Conservation (phyloP, 2,888 invertebrate genomes). For the Lymantria dispar region DNA sequence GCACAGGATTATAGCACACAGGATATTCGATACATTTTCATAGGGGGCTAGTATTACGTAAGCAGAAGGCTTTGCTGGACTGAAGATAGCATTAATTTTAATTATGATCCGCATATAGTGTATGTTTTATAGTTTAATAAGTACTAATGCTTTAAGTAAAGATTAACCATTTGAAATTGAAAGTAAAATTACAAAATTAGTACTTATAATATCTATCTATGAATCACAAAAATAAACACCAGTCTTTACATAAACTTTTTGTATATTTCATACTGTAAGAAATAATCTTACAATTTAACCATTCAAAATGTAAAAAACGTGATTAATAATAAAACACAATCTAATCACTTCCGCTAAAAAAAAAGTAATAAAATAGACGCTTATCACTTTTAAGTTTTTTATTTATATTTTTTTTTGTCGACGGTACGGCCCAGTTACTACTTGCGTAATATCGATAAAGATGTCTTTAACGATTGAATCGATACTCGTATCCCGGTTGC, state of each 20-base stretch:
- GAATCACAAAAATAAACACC: neutral
- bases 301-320: neutral
- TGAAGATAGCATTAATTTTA: too few species aligned
- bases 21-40: too few species aligned
- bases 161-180: too few species aligned
- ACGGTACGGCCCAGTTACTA: constrained; percentile 38
- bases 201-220: too few species aligned
- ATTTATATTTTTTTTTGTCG: constrained; percentile 25
- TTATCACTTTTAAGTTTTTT: neutral
- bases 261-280: neutral
- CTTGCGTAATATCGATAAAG: constrained; percentile 35
- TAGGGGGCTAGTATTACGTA: too few species aligned
- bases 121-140: too few species aligned
- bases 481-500: constrained; percentile 20
- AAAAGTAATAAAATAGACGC: neutral
- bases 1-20: too few species aligned
- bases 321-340: neutral
- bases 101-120: too few species aligned
- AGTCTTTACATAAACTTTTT: neutral
- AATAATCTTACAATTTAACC: neutral
- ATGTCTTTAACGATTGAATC: constrained; percentile 31
- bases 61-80: too few species aligned
- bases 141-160: too few species aligned
- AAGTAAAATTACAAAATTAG: too few species aligned
- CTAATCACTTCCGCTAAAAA: neutral